A percentile compares a stretch with the other conserved stretches of the same genome.
phyloP scores from a whole-genome alignment of 1,140 invertebrate genomes.

The Nasonia giraulti region DNA sequence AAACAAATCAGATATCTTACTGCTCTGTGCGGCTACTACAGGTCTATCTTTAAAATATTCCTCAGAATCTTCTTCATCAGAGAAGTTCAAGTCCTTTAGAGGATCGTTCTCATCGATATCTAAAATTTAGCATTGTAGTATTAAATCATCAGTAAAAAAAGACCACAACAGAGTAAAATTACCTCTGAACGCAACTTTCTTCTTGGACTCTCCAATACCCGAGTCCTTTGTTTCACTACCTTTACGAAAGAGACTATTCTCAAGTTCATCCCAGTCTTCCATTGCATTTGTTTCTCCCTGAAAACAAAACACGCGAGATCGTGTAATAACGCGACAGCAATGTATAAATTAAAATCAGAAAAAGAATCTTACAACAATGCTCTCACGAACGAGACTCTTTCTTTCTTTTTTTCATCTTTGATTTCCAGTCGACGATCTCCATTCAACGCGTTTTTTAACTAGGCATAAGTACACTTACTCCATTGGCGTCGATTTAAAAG shows the following conservation, averaged over 20 bases:
- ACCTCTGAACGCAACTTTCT: slow-evolving; percentile 62
- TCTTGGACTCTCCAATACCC: slow-evolving; percentile 48
- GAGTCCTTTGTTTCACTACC: slow-evolving; percentile 25
- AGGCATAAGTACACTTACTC: too few relatives aligned
- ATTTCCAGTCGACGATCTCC: background rate
- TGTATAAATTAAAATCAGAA: background rate
- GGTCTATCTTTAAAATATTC: slow-evolving; percentile 50
- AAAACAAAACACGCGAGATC: background rate
- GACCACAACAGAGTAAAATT: slow-evolving; percentile 3
- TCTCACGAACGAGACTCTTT: background rate
- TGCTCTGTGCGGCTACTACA: slow-evolving; percentile 50
- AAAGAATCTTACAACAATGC: background rate
- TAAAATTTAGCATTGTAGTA: slow-evolving; percentile 35
- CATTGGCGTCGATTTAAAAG: background rate
- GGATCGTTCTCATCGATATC: slow-evolving; percentile 59
- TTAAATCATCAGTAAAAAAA: background rate
- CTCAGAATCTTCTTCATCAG: slow-evolving; percentile 57
- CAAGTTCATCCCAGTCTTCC: slow-evolving; percentile 54
- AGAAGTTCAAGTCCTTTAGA: slow-evolving; percentile 55
- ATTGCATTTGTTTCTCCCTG: slow-evolving; percentile 25
- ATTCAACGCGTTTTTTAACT: background rate
- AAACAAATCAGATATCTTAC: slow-evolving; percentile 59
- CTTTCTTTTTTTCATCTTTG: background rate
- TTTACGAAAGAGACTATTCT: slow-evolving; percentile 53
- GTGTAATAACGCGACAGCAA: background rate